Conservation (phyloP, 1,140 invertebrate genomes). For the Bombus superbus region DNA sequence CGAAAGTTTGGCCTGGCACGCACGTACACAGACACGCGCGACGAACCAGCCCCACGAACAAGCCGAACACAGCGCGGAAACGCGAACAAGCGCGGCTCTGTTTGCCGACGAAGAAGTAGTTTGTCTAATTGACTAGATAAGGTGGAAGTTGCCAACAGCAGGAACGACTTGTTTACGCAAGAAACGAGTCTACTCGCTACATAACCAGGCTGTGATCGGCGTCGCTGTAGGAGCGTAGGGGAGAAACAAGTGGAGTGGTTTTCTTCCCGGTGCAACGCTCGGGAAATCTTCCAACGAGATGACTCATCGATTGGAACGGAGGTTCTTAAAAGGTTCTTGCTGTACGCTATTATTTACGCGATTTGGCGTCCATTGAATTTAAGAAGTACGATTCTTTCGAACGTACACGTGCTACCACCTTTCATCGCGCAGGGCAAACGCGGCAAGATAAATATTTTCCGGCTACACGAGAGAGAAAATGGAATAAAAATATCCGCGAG, state of each 20-base stretch:
- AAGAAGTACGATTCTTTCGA: neutral
- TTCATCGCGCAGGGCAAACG: neutral
- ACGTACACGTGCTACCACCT: neutral
- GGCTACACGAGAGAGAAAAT: neutral
- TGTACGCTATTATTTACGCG: no score
- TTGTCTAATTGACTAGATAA: constrained; percentile 74
- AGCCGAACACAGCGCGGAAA: constrained; percentile 12
- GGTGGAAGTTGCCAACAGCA: constrained; percentile 56
- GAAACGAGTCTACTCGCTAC: constrained; percentile 41
- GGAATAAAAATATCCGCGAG: neutral
- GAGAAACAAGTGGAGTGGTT: neutral
- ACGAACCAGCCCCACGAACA: neutral
- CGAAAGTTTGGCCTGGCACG: constrained; percentile 55
- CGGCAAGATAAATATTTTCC: neutral
- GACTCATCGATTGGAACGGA: neutral
- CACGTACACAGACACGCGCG: neutral
- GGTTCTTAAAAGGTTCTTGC: neutral
- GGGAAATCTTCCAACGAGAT: neutral
- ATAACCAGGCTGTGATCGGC: constrained; percentile 8
- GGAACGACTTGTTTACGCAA: constrained; percentile 70
- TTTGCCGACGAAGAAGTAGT: constrained; percentile 61
- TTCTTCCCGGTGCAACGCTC: neutral
- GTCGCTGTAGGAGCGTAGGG: neutral
- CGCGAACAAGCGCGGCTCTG: constrained; percentile 27
- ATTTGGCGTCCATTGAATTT: neutral